These are phyloP conservation scores for Tretioscincus oriximinensis DNA, from an alignment of 2,113 vertebrate species.

Conservation along the genomic window DNA sequence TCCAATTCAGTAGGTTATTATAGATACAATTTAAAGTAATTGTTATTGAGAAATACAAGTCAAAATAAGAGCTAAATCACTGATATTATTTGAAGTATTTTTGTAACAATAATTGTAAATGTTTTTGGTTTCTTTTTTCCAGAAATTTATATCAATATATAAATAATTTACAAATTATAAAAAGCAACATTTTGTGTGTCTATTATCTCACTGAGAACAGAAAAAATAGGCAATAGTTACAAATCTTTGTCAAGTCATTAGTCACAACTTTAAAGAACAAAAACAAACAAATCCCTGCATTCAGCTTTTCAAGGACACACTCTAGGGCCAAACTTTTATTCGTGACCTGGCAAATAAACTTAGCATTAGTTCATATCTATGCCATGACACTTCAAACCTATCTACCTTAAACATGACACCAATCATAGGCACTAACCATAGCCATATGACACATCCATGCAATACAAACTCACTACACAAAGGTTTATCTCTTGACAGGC, in stretches of 20 bases:
- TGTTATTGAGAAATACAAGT: background rate
- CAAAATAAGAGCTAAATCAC: background rate
- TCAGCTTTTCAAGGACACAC: background rate
- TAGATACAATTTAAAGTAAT: slow-evolving; percentile 6
- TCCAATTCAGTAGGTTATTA: background rate
- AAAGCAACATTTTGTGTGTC: background rate
- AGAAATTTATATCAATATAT: background rate
- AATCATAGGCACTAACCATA: no score
- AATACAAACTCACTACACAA: background rate
- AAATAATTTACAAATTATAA: background rate
- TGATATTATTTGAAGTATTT: background rate
- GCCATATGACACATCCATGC: background rate
- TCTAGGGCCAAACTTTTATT: background rate
- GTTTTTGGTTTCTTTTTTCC: background rate
- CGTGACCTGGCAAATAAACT: background rate
- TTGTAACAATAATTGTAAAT: background rate
- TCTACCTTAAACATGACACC: background rate
- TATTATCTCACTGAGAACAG: background rate
- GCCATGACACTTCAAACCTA: background rate
- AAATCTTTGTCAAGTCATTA: background rate
- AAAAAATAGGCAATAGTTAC: background rate
- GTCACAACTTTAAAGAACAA: background rate
- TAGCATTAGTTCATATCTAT: background rate
- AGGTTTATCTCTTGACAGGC: background rate
- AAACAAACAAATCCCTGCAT: background rate